A percentile compares a stretch with the other conserved stretches of the same genome.
Conservation (phyloP, 2,113 vertebrate genomes). For the Cottus gobio region DNA sequence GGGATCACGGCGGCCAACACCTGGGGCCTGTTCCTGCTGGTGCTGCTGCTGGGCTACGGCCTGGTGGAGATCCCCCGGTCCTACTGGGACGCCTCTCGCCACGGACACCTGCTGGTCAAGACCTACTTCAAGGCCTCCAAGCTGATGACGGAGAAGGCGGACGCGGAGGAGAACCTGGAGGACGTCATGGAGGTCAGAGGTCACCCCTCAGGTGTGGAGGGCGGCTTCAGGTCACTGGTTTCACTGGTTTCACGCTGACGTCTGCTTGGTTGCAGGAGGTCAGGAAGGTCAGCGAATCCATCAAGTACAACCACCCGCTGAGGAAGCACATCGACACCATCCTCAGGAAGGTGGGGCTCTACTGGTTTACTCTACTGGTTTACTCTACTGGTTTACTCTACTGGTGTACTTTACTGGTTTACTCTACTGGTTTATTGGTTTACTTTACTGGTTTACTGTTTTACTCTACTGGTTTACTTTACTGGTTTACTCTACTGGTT, state of each 20-base stretch:
- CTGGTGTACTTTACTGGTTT: too few relatives aligned
- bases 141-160: constrained; percentile 97
- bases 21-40: constrained; percentile 97
- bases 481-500: too few relatives aligned
- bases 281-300: constrained; percentile 93
- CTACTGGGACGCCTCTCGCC: constrained; percentile 93
- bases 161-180: constrained; percentile 96
- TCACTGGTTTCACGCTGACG: not conserved
- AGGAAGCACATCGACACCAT: constrained; percentile 96
- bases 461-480: too few relatives aligned
- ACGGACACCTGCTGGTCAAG: constrained; percentile 93
- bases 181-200: constrained; percentile 93
- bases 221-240: not conserved
- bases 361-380: too few relatives aligned
- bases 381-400: too few relatives aligned
- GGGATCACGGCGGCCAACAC: constrained; percentile 98
- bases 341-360: constrained; percentile 93
- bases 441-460: too few relatives aligned
- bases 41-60: constrained; percentile 94
- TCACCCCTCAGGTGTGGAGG: not conserved
- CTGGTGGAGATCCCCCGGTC: constrained; percentile 97
- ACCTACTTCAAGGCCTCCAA: constrained; percentile 98
- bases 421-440: too few relatives aligned
- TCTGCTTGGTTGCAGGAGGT: constrained; percentile 85
- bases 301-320: constrained; percentile 97